These are phyloP conservation scores for Drosophila robusta DNA, from an alignment of 2,888 invertebrate species.

Conservation along the genomic window DNA sequence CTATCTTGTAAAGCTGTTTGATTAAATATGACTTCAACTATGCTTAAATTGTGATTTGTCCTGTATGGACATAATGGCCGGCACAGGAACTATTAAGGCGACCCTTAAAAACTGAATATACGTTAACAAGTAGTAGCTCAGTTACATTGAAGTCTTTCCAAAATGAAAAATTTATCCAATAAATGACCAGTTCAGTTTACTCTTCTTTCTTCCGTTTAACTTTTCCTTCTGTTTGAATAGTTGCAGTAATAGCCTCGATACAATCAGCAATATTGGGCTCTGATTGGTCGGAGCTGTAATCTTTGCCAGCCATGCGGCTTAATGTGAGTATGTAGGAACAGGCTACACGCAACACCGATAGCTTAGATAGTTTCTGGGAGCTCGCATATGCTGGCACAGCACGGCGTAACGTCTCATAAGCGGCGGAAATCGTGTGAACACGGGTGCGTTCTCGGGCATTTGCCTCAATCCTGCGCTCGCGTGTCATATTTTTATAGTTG, in stretches of 20 bases:
- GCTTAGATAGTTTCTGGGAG: slow-evolving; percentile 96
- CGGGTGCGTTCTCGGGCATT: slow-evolving; percentile 96
- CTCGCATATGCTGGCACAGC: slow-evolving; percentile 96
- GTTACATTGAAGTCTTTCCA: slow-evolving; percentile 46
- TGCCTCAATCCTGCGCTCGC: slow-evolving; percentile 96
- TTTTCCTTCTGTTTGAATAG: slow-evolving; percentile 96
- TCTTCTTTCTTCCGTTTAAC: slow-evolving; percentile 94
- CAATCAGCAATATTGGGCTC: slow-evolving; percentile 90
- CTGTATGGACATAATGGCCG: slow-evolving; percentile 8
- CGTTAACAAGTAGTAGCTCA: slow-evolving; percentile 26
- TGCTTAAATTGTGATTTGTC: slow-evolving; percentile 15
- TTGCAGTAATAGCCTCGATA: slow-evolving; percentile 94
- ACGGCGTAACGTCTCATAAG: slow-evolving; percentile 94
- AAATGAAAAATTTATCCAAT: slow-evolving; percentile 5
- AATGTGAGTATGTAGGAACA: slow-evolving; percentile 96
- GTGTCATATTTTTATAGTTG: slow-evolving; percentile 98
- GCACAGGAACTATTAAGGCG: slow-evolving; percentile 41
- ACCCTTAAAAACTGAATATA: slow-evolving; percentile 30
- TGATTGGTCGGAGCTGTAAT: slow-evolving; percentile 88
- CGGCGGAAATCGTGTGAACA: slow-evolving; percentile 98
- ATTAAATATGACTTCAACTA: slow-evolving; percentile 27
- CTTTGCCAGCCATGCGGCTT: slow-evolving; percentile 90
- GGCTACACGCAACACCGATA: slow-evolving; percentile 96
- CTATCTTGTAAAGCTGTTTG: slow-evolving; percentile 60
- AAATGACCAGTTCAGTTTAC: slow-evolving; percentile 49